Base-by-base conservation (phyloP, 2,113 vertebrate species). In the Hypomesus transpacificus region DNA sequence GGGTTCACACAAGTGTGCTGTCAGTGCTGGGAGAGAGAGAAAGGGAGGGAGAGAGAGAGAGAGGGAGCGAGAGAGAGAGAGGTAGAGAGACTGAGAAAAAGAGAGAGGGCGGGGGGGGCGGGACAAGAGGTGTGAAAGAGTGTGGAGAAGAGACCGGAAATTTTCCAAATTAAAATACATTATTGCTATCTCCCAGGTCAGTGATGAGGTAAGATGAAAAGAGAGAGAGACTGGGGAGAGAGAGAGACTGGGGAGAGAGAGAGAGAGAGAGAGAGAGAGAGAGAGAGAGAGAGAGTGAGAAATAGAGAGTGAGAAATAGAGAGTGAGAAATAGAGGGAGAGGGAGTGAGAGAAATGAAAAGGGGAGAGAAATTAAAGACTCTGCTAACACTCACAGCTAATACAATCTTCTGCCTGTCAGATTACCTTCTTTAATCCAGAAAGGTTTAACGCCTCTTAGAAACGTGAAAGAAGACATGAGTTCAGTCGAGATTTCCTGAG, bases 351-450 rank as follows among this genome's bases (percentile, higher is more conserved):
- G 76, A 67, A 77, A 79, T 62, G 34, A 69, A 3, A 57, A 74
- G 66, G 39, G 51, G 22, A 51, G 11, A 71, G 76, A 88, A 87
- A 90, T 89, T 87, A 87, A 92, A 92, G 88, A 88, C 84, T 87
- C 84, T 89, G 89, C 89, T 89, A 89, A 89, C 87, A 80, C 86
- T 89, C 79, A 0, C 3, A 58, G 87, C 85, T 91, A 91, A 89
- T 90, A 90, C 89, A 87, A 88, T 91, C 87, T 88, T 84, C 90
- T 90, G 89, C 90, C 89, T 91, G 90, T 91, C 90, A 90, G 89
- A 90, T 91, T 91, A 90, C 80, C 84, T 85, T 83, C 86, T 90
- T 90, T 92, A 93, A 93, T 92, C 90, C 90, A 87, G 83, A 80
- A 86, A 88, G 89, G 89, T 91, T 91, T 91, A 89, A 89, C 81